Conservation (phyloP, 2,113 vertebrate species). For the Melanostigma gelatinosum region DNA sequence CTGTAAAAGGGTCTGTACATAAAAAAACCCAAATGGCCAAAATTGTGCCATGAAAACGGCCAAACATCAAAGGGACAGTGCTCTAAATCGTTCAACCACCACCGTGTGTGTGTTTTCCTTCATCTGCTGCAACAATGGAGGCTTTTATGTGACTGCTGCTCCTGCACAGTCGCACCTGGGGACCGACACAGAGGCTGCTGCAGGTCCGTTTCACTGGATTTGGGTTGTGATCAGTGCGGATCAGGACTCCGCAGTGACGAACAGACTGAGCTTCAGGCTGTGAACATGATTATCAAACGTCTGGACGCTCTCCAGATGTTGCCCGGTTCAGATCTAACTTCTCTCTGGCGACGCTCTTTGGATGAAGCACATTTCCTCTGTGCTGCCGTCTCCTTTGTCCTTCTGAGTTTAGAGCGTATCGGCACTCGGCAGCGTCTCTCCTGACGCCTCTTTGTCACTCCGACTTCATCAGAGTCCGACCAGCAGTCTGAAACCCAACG, state of each 20-base stretch:
- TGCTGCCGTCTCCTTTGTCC: background rate
- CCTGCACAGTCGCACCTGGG: constrained; percentile 40
- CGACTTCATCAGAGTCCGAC: background rate
- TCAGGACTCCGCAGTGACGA: constrained; percentile 23
- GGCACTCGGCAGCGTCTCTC: background rate
- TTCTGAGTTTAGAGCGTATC: background rate
- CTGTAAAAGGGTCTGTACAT: background rate
- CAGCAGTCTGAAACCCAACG: background rate
- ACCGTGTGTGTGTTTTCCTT: constrained; percentile 20
- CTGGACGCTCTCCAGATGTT: constrained; percentile 51
- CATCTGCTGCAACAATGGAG: constrained; percentile 41
- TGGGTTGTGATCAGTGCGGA: constrained; percentile 27
- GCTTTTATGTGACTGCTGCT: constrained; percentile 44
- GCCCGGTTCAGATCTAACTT: constrained; percentile 23
- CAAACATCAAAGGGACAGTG: constrained; percentile 38
- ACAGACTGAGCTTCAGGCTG: constrained; percentile 28
- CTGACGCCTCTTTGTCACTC: background rate
- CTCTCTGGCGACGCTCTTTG: background rate
- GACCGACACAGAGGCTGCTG: background rate
- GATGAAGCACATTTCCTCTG: constrained; percentile 10
- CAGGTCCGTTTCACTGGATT: constrained; percentile 7
- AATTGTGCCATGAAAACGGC: constrained; percentile 15
- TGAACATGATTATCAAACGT: constrained; percentile 55
- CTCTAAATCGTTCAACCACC: constrained; percentile 1
- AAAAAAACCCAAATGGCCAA: background rate